Conservation (phyloP, 2,797 vertebrate species). For the Pseudocheirus occidentalis region DNA sequence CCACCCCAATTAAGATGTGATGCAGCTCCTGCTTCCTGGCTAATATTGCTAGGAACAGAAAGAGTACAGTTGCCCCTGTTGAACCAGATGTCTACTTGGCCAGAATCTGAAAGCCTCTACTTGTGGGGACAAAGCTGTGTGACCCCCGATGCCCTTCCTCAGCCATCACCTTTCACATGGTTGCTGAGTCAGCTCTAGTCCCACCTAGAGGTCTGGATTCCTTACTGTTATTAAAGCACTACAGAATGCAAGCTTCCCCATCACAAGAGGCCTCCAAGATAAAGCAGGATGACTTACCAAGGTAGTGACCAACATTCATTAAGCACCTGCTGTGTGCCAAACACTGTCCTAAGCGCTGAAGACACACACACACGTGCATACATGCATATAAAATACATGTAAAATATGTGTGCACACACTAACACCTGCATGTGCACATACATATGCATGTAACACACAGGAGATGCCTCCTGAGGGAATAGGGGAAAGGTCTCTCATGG, state of each 20-base stretch:
- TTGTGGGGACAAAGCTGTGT: neutral
- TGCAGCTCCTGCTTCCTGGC: constrained; percentile 26
- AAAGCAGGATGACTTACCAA: neutral
- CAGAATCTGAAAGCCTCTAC: neutral
- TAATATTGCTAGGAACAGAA: constrained; percentile 32
- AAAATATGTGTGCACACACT: neutral
- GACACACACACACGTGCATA: too few species aligned
- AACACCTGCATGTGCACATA: too few species aligned
- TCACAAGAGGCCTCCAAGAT: neutral
- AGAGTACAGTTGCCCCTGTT: constrained; percentile 7
- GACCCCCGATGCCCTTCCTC: neutral
- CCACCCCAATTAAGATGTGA: constrained; percentile 35
- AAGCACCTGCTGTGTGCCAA: neutral
- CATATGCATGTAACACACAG: too few species aligned
- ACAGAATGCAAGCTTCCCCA: neutral
- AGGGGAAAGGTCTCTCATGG: neutral
- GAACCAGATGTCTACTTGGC: neutral
- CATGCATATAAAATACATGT: neutral
- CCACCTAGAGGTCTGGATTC: neutral
- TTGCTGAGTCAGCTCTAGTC: neutral
- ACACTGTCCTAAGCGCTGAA: neutral
- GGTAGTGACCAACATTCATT: neutral
- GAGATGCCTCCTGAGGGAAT: neutral
- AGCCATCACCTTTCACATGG: neutral
- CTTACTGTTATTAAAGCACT: neutral